Percentiles rank a stretch among this genome's conserved stretches.
Evolutionary conservation across 2,797 vertebrate species (phyloP).

Genomic region (Spinus olivaceus): DNA sequence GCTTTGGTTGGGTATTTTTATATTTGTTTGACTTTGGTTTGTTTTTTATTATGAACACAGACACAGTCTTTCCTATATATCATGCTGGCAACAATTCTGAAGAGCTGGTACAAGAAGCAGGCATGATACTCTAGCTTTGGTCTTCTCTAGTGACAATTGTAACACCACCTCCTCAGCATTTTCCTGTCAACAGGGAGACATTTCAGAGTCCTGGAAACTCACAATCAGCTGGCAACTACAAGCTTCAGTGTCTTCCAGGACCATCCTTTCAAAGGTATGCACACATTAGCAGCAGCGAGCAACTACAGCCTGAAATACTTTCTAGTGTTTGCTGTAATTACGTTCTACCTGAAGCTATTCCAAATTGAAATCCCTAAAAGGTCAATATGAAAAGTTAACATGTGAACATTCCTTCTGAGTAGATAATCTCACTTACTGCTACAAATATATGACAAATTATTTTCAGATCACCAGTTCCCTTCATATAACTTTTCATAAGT

Average conservation of each 20-base stretch:
- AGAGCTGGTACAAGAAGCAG: background rate
- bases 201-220: background rate
- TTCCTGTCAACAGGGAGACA: background rate
- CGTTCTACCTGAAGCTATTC: background rate
- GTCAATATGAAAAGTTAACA: background rate
- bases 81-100: background rate
- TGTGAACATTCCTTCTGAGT: background rate
- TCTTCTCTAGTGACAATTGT: background rate
- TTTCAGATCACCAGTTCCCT: background rate
- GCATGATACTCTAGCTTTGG: background rate
- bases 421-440: background rate
- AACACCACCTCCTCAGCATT: background rate
- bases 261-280: background rate
- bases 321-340: background rate
- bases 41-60: background rate
- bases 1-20: background rate
- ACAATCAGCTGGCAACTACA: background rate
- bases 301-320: background rate
- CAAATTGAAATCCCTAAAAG: background rate
- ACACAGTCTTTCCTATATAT: background rate
- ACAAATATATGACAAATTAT: background rate
- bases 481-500: background rate
- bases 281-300: background rate
- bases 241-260: background rate
- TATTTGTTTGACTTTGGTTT: background rate